A percentile compares a stretch with the other conserved stretches of the same genome.
Evolutionary conservation across 2,888 invertebrate species (phyloP).

Genomic region (Acleris emargana): DNA sequence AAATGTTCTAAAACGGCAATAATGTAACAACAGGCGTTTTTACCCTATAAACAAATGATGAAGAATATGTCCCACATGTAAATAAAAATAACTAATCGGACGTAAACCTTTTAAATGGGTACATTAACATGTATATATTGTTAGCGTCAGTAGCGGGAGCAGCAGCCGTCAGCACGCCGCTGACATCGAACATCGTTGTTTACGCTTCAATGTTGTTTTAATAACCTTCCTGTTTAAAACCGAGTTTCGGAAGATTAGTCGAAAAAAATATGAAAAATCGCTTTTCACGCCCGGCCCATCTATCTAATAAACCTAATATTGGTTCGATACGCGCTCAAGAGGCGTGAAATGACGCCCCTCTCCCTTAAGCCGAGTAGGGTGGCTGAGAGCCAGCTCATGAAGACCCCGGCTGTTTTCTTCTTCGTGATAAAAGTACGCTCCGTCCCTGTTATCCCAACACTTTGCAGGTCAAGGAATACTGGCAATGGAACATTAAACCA

Average conservation of each 20-base stretch:
- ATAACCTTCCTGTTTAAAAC: slow-evolving; percentile 31
- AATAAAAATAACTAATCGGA: no score
- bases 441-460: slow-evolving; percentile 5
- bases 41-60: no score
- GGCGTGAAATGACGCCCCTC: slow-evolving; percentile 76
- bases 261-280: slow-evolving; percentile 67
- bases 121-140: no score
- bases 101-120: no score
- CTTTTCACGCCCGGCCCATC: slow-evolving; percentile 69
- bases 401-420: slow-evolving; percentile 59
- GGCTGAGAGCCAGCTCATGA: slow-evolving; percentile 51
- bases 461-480: slow-evolving; percentile 40
- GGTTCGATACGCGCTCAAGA: slow-evolving; percentile 80
- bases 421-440: slow-evolving; percentile 39
- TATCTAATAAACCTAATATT: slow-evolving; percentile 83
- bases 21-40: no score
- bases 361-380: slow-evolving; percentile 50
- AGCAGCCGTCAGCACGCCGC: no score
- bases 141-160: no score
- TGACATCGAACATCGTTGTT: slow-evolving; percentile 8
- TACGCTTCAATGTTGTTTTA: slow-evolving; percentile 33
- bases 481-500: slow-evolving; percentile 44
- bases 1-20: no score
- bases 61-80: no score
- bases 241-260: slow-evolving; percentile 38